Conservation (phyloP, 1,140 invertebrate species). For the Megalopta genalis region DNA sequence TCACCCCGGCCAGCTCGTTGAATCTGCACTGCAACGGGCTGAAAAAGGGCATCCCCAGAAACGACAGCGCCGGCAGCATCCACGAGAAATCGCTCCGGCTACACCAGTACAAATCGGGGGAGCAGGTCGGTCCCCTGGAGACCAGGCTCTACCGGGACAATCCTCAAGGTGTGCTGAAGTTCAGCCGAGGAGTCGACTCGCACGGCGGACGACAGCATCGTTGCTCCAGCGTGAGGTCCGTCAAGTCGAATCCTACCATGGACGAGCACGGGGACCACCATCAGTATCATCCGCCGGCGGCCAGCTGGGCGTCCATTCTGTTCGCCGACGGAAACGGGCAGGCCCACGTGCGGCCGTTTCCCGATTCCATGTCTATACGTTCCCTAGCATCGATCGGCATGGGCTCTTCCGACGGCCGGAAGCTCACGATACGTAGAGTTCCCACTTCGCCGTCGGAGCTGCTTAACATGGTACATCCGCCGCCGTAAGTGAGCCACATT, state of each 20-base stretch:
- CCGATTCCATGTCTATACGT: slow-evolving; percentile 85
- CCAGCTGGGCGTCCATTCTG: slow-evolving; percentile 66
- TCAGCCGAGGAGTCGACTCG: slow-evolving; percentile 51
- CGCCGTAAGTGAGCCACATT: slow-evolving; percentile 85
- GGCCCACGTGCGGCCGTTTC: slow-evolving; percentile 72
- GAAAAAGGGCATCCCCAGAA: slow-evolving; percentile 45
- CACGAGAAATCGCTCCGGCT: slow-evolving; percentile 52
- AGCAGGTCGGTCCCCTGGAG: slow-evolving; percentile 23
- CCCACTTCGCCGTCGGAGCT: slow-evolving; percentile 90
- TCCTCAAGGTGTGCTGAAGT: slow-evolving; percentile 15
- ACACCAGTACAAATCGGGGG: slow-evolving; percentile 19
- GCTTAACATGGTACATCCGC: slow-evolving; percentile 89
- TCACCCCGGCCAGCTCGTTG: slow-evolving; percentile 47
- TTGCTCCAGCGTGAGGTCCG: slow-evolving; percentile 70
- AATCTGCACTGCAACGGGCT: slow-evolving; percentile 38
- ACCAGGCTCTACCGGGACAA: slow-evolving; percentile 28
- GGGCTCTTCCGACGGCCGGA: slow-evolving; percentile 91
- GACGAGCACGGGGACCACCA: slow-evolving; percentile 62
- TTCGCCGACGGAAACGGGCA: slow-evolving; percentile 57
- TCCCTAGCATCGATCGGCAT: slow-evolving; percentile 91
- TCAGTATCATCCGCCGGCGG: slow-evolving; percentile 51
- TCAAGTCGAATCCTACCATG: slow-evolving; percentile 65
- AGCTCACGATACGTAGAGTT: slow-evolving; percentile 89
- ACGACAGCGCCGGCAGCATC: slow-evolving; percentile 66
- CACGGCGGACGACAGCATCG: slow-evolving; percentile 50